Evolutionary conservation across 2,888 invertebrate genomes (phyloP), one percentile per base, ranked within the genome.

Genomic region (Euphydryas editha): DNA sequence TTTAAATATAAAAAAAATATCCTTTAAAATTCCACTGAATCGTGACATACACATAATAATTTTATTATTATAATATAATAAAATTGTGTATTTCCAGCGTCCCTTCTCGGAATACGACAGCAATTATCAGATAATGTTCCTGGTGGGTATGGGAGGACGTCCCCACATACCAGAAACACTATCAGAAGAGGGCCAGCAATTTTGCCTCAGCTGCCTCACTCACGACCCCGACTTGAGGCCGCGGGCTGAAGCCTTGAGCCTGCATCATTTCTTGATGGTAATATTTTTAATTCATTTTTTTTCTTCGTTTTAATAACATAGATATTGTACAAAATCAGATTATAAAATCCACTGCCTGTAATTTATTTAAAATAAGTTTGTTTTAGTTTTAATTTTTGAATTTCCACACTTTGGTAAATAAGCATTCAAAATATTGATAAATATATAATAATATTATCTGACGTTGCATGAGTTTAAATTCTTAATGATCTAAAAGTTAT

Each of bases 121-220:
- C 75, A 97, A 97, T 90, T 97, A 97, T 89, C 98, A 98, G 94
- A 98, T 98, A 75, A 98, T 98, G 97, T 98, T 97, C 88, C 95
- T 97, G 94, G 98, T 98, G 78, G 98, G 98, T 42, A 98, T 97
- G 96, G 98, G 98, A 0, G 96, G 96, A 74, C 94, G 94, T 67
- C 98, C 98, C 0, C 93, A 94, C 72, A 92, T 96, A 10, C 98
- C 98, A 0, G 94, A 94, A 58, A 84, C 93, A 42, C 93, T 98
- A 65, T 97, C 97, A 42, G 94, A 94, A 64, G 98, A 98, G 86
- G 98, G 98, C 0, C 94, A 94, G 65, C 95, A 96, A 77, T 98
- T 99, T 88, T 94, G 98, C 61, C 89, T 93, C 13, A 90, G 93
- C 65, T 98, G 98, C 81, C 94, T 99, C 78, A 95, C 96, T 77